phyloP scores from a whole-genome alignment of 2,113 vertebrate genomes.

The Turdus rufiventris region DNA sequence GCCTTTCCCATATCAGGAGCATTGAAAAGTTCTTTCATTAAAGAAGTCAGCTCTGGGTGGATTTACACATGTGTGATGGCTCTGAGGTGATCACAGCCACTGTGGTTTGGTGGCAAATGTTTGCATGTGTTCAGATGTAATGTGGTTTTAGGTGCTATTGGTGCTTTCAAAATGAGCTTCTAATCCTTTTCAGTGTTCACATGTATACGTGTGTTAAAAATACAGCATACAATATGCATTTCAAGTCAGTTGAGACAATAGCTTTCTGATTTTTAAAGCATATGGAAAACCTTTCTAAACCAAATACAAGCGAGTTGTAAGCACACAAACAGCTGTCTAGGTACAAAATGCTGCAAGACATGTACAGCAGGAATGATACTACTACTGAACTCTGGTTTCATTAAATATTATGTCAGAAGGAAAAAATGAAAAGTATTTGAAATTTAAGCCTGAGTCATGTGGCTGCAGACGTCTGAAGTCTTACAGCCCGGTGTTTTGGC shows the following conservation, averaged over 20 bases:
- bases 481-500: slow-evolving; percentile 33
- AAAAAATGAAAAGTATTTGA: slow-evolving; percentile 47
- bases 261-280: neutral
- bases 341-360: neutral
- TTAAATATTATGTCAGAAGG: slow-evolving; percentile 53
- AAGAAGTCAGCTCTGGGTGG: neutral
- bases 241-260: neutral
- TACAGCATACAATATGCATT: neutral
- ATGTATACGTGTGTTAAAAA: neutral
- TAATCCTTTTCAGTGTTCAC: neutral
- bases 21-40: neutral
- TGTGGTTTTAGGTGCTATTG: neutral
- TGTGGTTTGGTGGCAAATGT: neutral
- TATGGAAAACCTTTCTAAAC: neutral
- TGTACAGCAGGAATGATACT: neutral
- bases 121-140: neutral
- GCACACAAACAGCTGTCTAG: slow-evolving; percentile 22
- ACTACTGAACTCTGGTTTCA: slow-evolving; percentile 26
- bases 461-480: slow-evolving; percentile 18
- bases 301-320: neutral
- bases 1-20: neutral
- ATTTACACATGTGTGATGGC: accelerated
- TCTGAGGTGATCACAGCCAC: neutral
- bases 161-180: neutral
- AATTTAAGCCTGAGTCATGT: slow-evolving; percentile 58